These are phyloP conservation scores for Irena cyanogastra DNA, from an alignment of 2,113 vertebrate species.

Conservation along the genomic window DNA sequence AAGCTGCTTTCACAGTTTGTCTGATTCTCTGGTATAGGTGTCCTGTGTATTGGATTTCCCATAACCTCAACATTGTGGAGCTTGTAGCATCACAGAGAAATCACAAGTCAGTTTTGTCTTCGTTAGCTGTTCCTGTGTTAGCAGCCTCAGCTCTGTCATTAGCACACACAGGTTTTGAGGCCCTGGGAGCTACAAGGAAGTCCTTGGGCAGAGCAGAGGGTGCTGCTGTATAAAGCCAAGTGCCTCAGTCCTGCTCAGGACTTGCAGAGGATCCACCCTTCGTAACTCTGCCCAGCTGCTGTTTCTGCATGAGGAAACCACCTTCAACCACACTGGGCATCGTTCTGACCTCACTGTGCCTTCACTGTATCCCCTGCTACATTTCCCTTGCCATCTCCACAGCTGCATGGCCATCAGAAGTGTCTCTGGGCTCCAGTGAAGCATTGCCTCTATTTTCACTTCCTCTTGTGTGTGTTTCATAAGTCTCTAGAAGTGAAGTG, in stretches of 20 bases:
- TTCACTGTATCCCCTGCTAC: neutral
- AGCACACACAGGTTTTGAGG: neutral
- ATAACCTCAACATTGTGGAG: neutral
- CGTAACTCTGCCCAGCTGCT: neutral
- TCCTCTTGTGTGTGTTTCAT: neutral
- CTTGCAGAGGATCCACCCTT: neutral
- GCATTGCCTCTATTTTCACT: neutral
- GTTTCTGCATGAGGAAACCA: neutral
- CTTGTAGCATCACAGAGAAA: neutral
- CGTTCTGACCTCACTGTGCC: neutral
- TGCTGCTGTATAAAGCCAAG: neutral
- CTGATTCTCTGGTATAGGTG: neutral
- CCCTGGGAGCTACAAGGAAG: neutral
- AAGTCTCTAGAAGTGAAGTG: neutral
- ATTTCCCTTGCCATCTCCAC: neutral
- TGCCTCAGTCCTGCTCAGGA: neutral
- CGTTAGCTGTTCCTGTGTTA: neutral
- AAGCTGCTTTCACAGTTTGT: neutral
- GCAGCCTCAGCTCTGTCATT: neutral
- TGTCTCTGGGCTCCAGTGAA: neutral
- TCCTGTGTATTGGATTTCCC: neutral
- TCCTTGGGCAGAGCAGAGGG: neutral
- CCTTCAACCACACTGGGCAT: neutral
- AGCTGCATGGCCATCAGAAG: neutral
- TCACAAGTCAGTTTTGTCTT: neutral